These are phyloP conservation scores for Teleopsis dalmanni DNA, from an alignment of 1,140 invertebrate species.

Conservation along the genomic window DNA sequence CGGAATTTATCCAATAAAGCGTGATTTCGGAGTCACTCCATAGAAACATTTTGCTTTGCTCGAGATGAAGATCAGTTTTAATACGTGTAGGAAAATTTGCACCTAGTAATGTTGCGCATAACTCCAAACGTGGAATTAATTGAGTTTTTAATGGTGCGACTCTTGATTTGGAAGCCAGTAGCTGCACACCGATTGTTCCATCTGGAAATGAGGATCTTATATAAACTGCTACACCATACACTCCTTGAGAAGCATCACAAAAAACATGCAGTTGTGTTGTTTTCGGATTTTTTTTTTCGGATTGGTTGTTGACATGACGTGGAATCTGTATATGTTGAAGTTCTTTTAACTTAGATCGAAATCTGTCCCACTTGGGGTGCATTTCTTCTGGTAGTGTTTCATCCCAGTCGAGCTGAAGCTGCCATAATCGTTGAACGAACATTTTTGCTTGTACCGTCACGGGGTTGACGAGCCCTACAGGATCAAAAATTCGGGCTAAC, in stretches of 20 bases:
- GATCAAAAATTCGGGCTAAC: slow-evolving; percentile 31
- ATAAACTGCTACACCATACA: slow-evolving; percentile 2
- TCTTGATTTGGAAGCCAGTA: slow-evolving; percentile 22
- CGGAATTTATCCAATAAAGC: slow-evolving; percentile 5
- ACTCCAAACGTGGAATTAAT: slow-evolving; percentile 41
- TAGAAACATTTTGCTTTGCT: background rate
- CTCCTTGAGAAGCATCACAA: slow-evolving; percentile 5
- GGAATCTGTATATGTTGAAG: background rate
- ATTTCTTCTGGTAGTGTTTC: background rate
- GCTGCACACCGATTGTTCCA: background rate
- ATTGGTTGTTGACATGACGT: too few species aligned
- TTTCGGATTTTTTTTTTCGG: too few species aligned
- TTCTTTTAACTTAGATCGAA: background rate
- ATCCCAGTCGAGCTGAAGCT: slow-evolving; percentile 11
- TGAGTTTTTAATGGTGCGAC: slow-evolving; percentile 30
- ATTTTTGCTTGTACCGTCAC: slow-evolving; percentile 23
- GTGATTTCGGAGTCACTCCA: slow-evolving; percentile 5
- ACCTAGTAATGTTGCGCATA: slow-evolving; percentile 38
- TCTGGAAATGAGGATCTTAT: background rate
- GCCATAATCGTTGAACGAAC: slow-evolving; percentile 26
- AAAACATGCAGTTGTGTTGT: slow-evolving; percentile 4
- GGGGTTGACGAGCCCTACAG: slow-evolving; percentile 24
- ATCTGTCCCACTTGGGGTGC: background rate
- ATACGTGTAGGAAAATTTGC: slow-evolving; percentile 18
- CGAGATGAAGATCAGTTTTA: background rate